Base-by-base conservation (phyloP, 2,888 invertebrate genomes). In the Diploptera punctata region DNA sequence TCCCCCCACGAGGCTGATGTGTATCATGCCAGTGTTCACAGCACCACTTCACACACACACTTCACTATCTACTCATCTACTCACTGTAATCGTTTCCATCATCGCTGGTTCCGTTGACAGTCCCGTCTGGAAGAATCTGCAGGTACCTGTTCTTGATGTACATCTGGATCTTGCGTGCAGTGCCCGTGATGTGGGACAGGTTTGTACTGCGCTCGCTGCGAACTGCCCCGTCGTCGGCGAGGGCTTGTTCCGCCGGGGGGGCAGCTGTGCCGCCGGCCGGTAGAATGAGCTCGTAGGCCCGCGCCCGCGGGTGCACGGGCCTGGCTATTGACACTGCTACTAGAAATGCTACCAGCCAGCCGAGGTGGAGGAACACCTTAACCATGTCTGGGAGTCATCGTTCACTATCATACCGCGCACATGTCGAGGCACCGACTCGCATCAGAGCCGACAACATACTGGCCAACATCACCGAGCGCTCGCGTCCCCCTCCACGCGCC, bases 81-180 rank as follows among this genome's bases (percentile, higher is more conserved):
- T 94, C 82, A 57, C 62, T 68, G 69, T 78, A 93, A 93, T 94
- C 82, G 86, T 92, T 93, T 82, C 87, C 88, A 85, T 90, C 91
- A 83, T 93, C 90, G 81, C 87, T 88, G 82, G 93, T 93, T 79
- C 94, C 93, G 86, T 93, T 93, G 84, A 94, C 93, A 79, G 91
- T 91, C 83, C 94, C 94, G 86, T 93, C 93, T 78, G 92, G 92
- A 84, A 93, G 85, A 80, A 94, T 87, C 86, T 94, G 94, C 78
- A 94, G 88, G 83, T 92, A 91, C 79, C 91, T 89, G 86, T 93
- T 91, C 86, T 91, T 93, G 84, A 94, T 90, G 86, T 90, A 93
- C 88, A 94, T 88, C 85, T 92, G 92, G 81, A 94, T 93, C 82
- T 92, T 93, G 79, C 93, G 87, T 77, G 90, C 89, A 74, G 91